Percentiles rank a stretch among this genome's conserved stretches.
These are phyloP conservation scores for Parotocinclus haroldoi DNA, from an alignment of 2,797 vertebrate species.

Conservation along the genomic window DNA sequence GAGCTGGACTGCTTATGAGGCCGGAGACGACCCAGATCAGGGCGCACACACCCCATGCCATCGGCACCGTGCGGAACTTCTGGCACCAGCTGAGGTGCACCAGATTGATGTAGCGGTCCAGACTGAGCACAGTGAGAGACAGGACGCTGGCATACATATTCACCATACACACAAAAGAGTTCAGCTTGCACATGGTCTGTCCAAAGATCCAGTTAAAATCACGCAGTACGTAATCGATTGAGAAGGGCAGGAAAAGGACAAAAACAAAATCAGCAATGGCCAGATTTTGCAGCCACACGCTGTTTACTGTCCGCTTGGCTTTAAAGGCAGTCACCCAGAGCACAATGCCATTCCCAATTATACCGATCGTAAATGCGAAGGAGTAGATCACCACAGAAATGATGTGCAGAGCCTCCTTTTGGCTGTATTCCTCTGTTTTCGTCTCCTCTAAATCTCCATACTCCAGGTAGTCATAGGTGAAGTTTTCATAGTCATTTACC, in stretches of 20 bases:
- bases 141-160: constrained; percentile 97
- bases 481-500: constrained; percentile 62
- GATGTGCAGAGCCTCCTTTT: constrained; percentile 75
- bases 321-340: constrained; percentile 93
- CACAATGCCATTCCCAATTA: constrained; percentile 86
- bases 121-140: constrained; percentile 86
- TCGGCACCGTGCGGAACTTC: constrained; percentile 58
- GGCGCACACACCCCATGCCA: constrained; percentile 69
- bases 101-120: constrained; percentile 85
- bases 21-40: constrained; percentile 79
- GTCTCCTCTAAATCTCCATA: constrained; percentile 70
- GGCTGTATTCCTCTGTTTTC: constrained; percentile 56
- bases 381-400: constrained; percentile 84
- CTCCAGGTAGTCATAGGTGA: constrained; percentile 74
- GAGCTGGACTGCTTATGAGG: constrained; percentile 73
- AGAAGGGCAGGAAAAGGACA: constrained; percentile 88
- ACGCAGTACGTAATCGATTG: constrained; percentile 84
- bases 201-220: constrained; percentile 95
- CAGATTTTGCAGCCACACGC: constrained; percentile 90
- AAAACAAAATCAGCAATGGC: constrained; percentile 92
- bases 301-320: constrained; percentile 85
- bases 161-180: constrained; percentile 85
- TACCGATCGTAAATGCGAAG: constrained; percentile 81
- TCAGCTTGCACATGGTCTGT: constrained; percentile 83
- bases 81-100: constrained; percentile 76